phyloP scores from a whole-genome alignment of 2,113 vertebrate species.

The Cyphomyrus plagiostoma region DNA sequence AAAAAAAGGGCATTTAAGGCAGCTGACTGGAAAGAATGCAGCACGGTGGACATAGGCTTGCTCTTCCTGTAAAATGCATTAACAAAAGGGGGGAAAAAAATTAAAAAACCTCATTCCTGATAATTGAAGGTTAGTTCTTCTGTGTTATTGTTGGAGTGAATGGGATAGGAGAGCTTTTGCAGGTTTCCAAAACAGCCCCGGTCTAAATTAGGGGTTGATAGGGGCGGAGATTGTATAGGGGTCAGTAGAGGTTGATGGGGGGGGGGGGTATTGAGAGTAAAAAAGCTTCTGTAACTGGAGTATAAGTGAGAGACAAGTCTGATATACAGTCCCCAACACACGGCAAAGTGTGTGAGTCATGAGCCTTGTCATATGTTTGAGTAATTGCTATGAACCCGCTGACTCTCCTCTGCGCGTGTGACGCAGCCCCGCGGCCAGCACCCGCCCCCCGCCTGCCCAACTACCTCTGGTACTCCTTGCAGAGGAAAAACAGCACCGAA shows the following conservation, averaged over 20 bases:
- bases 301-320: background rate
- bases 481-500: background rate
- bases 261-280: background rate
- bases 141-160: background rate
- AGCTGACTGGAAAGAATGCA: background rate
- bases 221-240: background rate
- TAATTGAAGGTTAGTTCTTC: slow-evolving; percentile 15
- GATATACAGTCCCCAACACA: slow-evolving; percentile 4
- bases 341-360: background rate
- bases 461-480: background rate
- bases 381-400: slow-evolving; percentile 23
- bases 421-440: background rate
- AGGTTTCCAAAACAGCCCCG: background rate
- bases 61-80: background rate
- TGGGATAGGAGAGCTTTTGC: background rate
- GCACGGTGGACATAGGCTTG: background rate
- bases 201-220: slow-evolving; percentile 10
- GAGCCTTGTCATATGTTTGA: slow-evolving; percentile 16
- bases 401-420: slow-evolving; percentile 13
- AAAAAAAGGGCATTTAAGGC: background rate
- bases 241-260: background rate
- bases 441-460: background rate
- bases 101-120: slow-evolving; percentile 5
- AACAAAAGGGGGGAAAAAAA: background rate
- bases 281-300: slow-evolving; percentile 19